Evolutionary conservation across 1,140 invertebrate species (phyloP).

Genomic region (Diorhabda carinulata): DNA sequence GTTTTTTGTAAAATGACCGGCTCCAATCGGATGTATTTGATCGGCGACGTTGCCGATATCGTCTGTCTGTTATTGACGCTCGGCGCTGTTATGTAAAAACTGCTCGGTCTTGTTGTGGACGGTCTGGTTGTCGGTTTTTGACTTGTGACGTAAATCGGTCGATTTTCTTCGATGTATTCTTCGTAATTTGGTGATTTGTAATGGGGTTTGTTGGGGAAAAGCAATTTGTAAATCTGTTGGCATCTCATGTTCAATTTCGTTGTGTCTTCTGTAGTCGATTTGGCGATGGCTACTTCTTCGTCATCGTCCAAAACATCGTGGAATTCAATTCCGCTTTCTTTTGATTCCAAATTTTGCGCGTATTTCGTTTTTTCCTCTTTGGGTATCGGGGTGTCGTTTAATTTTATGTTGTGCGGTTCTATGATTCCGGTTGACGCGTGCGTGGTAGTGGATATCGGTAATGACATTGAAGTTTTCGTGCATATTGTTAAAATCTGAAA

Average conservation of each 20-base stretch:
- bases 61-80: background rate
- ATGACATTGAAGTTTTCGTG: background rate
- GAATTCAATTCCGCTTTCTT: background rate
- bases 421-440: background rate
- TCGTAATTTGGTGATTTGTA: slow-evolving; percentile 7
- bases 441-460: background rate
- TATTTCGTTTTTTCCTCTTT: background rate
- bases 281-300: background rate
- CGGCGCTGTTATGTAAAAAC: slow-evolving; percentile 20
- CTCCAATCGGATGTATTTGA: slow-evolving; percentile 38
- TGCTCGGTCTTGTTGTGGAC: slow-evolving; percentile 22
- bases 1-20: slow-evolving; percentile 41
- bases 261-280: background rate
- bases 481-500: background rate
- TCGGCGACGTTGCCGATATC: slow-evolving; percentile 1
- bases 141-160: slow-evolving; percentile 16
- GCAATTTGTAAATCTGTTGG: slow-evolving; percentile 25
- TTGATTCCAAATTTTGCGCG: background rate
- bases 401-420: background rate
- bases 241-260: slow-evolving; percentile 35
- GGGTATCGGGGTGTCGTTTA: too few species aligned
- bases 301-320: background rate
- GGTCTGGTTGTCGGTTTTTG: slow-evolving; percentile 7
- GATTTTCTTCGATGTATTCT: background rate
- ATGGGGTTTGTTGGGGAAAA: slow-evolving; percentile 16